Base-by-base conservation (phyloP, 2,113 vertebrate species). In the Tor tambroides region DNA sequence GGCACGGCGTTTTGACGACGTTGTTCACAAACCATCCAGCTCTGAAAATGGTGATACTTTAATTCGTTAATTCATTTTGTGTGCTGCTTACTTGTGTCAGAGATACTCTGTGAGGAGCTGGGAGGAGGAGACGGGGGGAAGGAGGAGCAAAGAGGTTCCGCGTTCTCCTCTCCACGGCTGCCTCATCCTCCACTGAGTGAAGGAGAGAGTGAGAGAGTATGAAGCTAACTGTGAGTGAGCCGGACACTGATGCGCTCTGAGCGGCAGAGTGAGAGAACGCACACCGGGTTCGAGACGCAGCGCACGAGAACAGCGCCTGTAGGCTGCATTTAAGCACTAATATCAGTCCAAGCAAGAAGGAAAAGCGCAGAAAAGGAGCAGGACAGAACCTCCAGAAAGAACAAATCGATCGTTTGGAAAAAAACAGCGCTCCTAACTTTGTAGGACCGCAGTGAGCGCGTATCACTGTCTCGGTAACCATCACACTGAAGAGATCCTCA, bases 211-310 rank as follows among this genome's bases (percentile, higher is more conserved):
- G 85, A 72, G 85, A 82, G 82, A 51, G 51, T 51, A 51, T 56
- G 83, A 32, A 77, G 35, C 43, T 69, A 19, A 69, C 41, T 17
- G 69, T 26, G 87, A 54, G 76, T 69, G 69, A 77, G 78, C 54
- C 54, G 84, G 86, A 83, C 71, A 32, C 84, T 86, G 89, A 89
- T 84, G 85, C 85, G 72, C 79, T 17, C 54, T 80, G 82, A 85
- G 51, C 77, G 54, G 86, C 83, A 61, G 54, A 81, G 75, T 54
- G 75, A 72, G 84, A 72, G 80, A 67, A 80, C 61, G 75, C 65
- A 43, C 41, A 23, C 6, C 9, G 21, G 23, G 14, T n/a, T 61
- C 12, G 35, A 63, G 56, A 43, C 56, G 4, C 80, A 3, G 30
- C 15, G 30, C 28, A 11, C 43, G 43, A 56, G 21, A 74, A 26